Percentiles rank a stretch among this genome's conserved stretches.
phyloP scores from a whole-genome alignment of 1,140 invertebrate genomes.

The Octopus sinensis region DNA sequence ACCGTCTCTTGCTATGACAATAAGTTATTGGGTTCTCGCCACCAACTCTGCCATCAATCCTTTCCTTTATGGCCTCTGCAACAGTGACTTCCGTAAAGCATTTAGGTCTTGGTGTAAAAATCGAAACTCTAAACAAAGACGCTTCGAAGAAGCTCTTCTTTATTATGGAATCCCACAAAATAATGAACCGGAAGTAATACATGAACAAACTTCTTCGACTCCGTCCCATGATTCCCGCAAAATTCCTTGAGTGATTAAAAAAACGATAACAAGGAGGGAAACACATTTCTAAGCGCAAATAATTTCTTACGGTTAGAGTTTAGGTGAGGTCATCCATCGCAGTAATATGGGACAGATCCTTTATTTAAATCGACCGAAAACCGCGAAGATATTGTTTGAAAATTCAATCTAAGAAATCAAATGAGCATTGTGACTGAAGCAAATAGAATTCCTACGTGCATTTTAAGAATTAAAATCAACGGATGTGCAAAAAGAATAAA shows the following conservation, averaged over 20 bases:
- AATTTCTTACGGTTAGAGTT: too few relatives aligned
- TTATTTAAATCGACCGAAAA: too few relatives aligned
- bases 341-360: too few relatives aligned
- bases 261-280: too few relatives aligned
- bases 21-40: slow-evolving; percentile 39
- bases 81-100: slow-evolving; percentile 41
- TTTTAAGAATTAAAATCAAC: too few relatives aligned
- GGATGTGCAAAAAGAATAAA: too few relatives aligned
- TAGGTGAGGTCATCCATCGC: too few relatives aligned
- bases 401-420: too few relatives aligned
- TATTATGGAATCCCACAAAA: slow-evolving; percentile 30
- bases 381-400: too few relatives aligned
- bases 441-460: too few relatives aligned
- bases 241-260: not conserved
- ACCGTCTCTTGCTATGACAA: slow-evolving; percentile 27
- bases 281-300: too few relatives aligned
- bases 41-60: slow-evolving; percentile 45
- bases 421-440: too few relatives aligned
- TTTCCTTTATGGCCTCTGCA: slow-evolving; percentile 49
- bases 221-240: not conserved
- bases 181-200: slow-evolving; percentile 18
- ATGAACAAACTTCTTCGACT: slow-evolving; percentile 7
- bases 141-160: slow-evolving; percentile 33
- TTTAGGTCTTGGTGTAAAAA: slow-evolving; percentile 33
- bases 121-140: slow-evolving; percentile 19